Percentiles rank a stretch among this genome's conserved stretches.
phyloP scores from a whole-genome alignment of 2,888 invertebrate genomes.

The Drosophila anceps region DNA sequence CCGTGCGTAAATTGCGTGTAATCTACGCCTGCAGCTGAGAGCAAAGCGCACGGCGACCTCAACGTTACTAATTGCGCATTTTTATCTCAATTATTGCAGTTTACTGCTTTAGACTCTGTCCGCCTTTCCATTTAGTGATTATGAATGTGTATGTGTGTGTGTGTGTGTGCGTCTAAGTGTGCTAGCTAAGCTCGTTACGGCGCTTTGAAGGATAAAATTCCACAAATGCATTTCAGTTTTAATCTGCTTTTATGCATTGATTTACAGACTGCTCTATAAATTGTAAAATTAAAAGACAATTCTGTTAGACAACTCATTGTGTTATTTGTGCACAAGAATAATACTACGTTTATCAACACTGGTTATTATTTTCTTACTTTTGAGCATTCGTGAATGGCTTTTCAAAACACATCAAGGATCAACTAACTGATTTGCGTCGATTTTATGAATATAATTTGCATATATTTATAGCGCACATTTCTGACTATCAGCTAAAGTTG shows the following conservation, averaged over 20 bases:
- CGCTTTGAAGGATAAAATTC: conserved; percentile 26
- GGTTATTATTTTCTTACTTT: too few species aligned
- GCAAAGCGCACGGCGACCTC: conserved; percentile 40
- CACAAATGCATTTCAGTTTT: conserved; percentile 18
- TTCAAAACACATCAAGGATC: not conserved
- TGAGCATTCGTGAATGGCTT: not conserved
- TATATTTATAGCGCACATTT: not conserved
- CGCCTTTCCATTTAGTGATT: conserved; percentile 7
- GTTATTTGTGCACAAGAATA: not conserved
- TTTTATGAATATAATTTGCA: not conserved
- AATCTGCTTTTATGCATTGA: not conserved
- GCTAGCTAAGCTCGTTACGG: conserved; percentile 10
- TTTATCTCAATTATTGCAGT: conserved; percentile 77
- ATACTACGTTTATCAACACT: not conserved
- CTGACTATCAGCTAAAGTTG: not conserved
- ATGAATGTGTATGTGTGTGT: conserved; percentile 12
- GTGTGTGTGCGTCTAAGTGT: conserved; percentile 16
- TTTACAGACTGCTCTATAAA: not conserved
- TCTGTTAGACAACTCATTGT: not conserved
- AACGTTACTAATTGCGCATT: conserved; percentile 72
- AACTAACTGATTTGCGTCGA: not conserved
- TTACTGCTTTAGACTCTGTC: conserved; percentile 43
- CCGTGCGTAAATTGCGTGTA: conserved; percentile 67
- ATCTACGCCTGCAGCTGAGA: conserved; percentile 49
- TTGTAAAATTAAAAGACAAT: not conserved